A percentile compares a stretch with the other conserved stretches of the same genome.
Conservation (phyloP, 2,113 vertebrate species). For the Symphodus melops region DNA sequence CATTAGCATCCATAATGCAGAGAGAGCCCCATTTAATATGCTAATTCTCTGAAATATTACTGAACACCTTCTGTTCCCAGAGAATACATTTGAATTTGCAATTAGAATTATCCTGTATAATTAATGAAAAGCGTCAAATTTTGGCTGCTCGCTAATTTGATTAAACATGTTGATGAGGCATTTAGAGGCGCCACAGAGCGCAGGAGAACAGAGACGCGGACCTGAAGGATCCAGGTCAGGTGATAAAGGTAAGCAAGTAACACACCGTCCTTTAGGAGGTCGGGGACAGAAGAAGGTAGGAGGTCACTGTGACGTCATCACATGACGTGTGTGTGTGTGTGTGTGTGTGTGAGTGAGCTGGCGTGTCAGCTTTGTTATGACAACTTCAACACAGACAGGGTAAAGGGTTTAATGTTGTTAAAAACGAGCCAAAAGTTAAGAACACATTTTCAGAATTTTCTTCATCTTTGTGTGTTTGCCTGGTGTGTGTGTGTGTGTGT, state of each 20-base stretch:
- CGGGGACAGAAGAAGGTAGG: too few relatives aligned
- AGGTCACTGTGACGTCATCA: constrained; percentile 29
- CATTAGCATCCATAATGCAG: constrained; percentile 94
- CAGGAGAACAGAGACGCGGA: constrained; percentile 32
- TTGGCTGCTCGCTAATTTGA: constrained; percentile 96
- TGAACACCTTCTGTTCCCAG: constrained; percentile 96
- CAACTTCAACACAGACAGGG: not conserved
- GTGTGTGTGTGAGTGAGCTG: constrained; percentile 1
- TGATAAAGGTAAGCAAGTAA: constrained; percentile 24
- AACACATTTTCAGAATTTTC: not conserved
- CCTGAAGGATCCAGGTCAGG: constrained; percentile 13
- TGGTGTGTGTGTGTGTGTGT: not conserved
- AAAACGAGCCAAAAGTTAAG: not conserved
- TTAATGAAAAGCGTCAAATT: constrained; percentile 98
- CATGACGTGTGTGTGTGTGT: not conserved
- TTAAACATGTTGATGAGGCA: constrained; percentile 95
- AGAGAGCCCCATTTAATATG: constrained; percentile 95
- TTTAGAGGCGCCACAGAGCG: constrained; percentile 81
- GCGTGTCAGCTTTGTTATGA: not conserved
- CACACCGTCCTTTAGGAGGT: not conserved
- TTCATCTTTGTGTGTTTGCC: too few relatives aligned
- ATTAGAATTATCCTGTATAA: constrained; percentile 99
- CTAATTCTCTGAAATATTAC: constrained; percentile 96
- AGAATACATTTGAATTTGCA: constrained; percentile 97
- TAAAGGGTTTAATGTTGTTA: not conserved